A percentile compares a stretch with the other conserved stretches of the same genome.
Evolutionary conservation across 1,140 invertebrate genomes (phyloP).

Genomic region (Pissodes strobi): DNA sequence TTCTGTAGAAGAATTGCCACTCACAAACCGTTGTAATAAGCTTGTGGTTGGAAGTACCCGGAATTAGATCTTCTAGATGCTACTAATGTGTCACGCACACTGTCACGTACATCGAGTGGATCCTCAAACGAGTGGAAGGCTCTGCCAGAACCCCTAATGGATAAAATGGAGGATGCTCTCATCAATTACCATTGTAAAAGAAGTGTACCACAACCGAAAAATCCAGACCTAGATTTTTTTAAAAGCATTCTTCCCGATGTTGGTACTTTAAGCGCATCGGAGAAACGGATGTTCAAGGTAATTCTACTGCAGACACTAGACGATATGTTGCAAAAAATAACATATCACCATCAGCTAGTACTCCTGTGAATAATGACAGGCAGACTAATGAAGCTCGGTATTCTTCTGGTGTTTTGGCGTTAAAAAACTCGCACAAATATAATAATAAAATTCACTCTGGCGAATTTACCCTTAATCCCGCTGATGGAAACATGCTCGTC

Average conservation of each 20-base stretch:
- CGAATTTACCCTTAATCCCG: not conserved
- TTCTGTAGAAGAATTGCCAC: too few species aligned
- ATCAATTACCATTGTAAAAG: conserved; percentile 10
- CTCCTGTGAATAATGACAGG: too few species aligned
- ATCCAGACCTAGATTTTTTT: conserved; percentile 15
- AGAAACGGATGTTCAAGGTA: conserved; percentile 11
- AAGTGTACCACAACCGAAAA: conserved; percentile 11
- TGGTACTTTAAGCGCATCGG: too few species aligned
- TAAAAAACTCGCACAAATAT: not conserved
- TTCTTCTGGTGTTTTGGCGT: not conserved
- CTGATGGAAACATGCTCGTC: conserved; percentile 11
- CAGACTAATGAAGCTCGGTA: not conserved
- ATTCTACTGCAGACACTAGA: not conserved
- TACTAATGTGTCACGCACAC: not conserved
- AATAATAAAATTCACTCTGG: not conserved
- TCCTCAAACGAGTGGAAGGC: conserved; percentile 4
- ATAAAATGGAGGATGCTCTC: conserved; percentile 16
- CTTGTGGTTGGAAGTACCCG: too few species aligned
- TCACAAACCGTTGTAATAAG: too few species aligned
- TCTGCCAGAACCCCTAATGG: not conserved
- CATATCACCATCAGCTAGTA: not conserved
- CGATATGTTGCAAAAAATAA: conserved; percentile 16
- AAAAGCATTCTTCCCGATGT: conserved; percentile 20
- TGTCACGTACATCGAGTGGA: conserved; percentile 18
- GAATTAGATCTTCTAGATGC: too few species aligned